Percentiles rank a stretch among this genome's conserved stretches.
Evolutionary conservation across 2,888 invertebrate species (phyloP).

Genomic region (Lepeophtheirus nordmannii): DNA sequence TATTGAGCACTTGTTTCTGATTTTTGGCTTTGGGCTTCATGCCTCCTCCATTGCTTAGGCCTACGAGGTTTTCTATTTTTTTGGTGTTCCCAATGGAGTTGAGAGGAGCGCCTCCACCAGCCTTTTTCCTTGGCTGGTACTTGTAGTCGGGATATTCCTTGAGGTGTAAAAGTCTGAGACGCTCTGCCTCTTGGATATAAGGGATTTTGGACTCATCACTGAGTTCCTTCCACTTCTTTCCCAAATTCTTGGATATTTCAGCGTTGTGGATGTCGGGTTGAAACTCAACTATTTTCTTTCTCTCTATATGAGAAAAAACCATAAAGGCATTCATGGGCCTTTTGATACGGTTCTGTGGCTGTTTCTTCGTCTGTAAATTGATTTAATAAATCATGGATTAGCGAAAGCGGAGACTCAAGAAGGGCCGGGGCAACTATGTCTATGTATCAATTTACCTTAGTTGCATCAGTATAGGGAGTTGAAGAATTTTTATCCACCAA

Average conservation of each 20-base stretch:
- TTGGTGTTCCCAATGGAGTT: not conserved
- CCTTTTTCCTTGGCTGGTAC: slow-evolving; percentile 25
- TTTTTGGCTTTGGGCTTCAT: not conserved
- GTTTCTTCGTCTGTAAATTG: slow-evolving; percentile 19
- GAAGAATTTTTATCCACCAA: slow-evolving; percentile 16
- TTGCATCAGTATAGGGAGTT: slow-evolving; percentile 22
- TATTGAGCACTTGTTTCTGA: slow-evolving; percentile 2
- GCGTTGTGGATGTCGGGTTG: slow-evolving; percentile 23
- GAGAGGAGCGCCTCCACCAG: not conserved
- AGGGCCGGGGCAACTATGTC: no score
- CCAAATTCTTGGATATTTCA: slow-evolving; percentile 25
- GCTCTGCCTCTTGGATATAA: slow-evolving; percentile 25
- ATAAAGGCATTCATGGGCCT: slow-evolving; percentile 26
- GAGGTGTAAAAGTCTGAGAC: slow-evolving; percentile 21
- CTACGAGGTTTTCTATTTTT: not conserved
- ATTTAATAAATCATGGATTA: not conserved
- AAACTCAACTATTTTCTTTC: slow-evolving; percentile 24
- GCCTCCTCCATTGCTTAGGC: not conserved
- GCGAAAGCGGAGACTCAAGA: no score
- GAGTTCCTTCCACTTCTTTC: slow-evolving; percentile 24
- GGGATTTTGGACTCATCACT: slow-evolving; percentile 20
- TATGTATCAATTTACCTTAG: slow-evolving; percentile 10
- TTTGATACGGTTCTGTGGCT: slow-evolving; percentile 22
- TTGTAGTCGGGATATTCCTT: slow-evolving; percentile 26
- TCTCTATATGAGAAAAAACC: slow-evolving; percentile 25